phyloP scores from a whole-genome alignment of 2,113 vertebrate genomes.

The Vidua macroura region DNA sequence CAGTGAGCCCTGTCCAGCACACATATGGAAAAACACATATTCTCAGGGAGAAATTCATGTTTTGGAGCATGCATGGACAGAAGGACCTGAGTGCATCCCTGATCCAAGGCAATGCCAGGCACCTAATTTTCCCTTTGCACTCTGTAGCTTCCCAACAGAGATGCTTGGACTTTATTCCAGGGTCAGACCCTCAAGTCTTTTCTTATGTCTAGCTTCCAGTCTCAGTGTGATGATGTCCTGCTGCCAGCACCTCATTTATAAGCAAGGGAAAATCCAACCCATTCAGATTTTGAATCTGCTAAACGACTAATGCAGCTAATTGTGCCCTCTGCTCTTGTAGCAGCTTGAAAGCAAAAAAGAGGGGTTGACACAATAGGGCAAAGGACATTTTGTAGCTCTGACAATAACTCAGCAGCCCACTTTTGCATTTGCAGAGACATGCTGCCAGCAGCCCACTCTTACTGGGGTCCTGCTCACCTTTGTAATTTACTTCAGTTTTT shows the following conservation, averaged over 20 bases:
- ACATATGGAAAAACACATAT: not conserved
- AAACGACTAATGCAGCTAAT: conserved; percentile 33
- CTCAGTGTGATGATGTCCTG: not conserved
- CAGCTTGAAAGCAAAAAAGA: not conserved
- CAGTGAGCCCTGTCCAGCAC: not conserved
- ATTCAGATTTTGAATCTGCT: conserved; percentile 25
- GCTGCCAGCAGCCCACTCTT: not conserved
- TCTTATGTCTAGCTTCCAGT: not conserved
- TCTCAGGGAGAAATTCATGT: not conserved
- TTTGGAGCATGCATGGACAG: rapidly evolving
- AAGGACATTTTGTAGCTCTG: conserved; percentile 5
- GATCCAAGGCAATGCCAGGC: not conserved
- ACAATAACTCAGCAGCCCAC: not conserved
- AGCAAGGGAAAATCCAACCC: not conserved
- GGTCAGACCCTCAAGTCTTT: not conserved
- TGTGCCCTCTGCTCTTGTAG: conserved; percentile 15
- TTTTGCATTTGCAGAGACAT: not conserved
- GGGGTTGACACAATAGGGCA: not conserved
- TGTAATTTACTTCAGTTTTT: not conserved
- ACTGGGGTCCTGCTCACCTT: not conserved
- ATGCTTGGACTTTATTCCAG: not conserved
- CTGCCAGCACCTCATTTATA: conserved; percentile 5
- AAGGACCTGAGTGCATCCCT: not conserved
- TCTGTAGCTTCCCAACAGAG: not conserved
- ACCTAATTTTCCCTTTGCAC: not conserved